phyloP scores from a whole-genome alignment of 2,113 vertebrate species.

The Morone chrysops region DNA sequence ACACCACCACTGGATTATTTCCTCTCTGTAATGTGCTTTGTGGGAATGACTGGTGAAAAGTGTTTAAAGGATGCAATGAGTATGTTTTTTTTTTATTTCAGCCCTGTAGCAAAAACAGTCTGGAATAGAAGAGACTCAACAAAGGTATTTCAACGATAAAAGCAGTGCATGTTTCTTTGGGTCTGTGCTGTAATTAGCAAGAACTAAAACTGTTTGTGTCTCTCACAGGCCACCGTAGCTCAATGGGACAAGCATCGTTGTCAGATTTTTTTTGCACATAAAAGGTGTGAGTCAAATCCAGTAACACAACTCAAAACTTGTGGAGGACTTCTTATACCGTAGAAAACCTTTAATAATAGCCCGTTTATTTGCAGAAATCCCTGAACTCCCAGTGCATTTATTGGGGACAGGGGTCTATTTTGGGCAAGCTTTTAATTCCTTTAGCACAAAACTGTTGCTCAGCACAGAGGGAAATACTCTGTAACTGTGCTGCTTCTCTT shows the following conservation, averaged over 20 bases:
- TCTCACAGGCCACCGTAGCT: conserved; percentile 46
- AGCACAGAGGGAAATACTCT: too few relatives aligned
- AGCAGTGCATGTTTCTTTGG: conserved; percentile 16
- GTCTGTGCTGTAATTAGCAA: conserved; percentile 44
- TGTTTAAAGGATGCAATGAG: conserved; percentile 33
- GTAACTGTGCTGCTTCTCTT: too few relatives aligned
- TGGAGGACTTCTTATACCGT: not conserved
- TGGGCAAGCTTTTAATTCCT: too few relatives aligned
- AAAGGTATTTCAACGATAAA: not conserved
- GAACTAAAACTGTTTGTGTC: conserved; percentile 14
- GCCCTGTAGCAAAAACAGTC: conserved; percentile 34
- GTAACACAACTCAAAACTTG: conserved; percentile 6
- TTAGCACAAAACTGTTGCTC: too few relatives aligned
- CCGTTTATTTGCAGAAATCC: too few relatives aligned
- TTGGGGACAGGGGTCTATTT: too few relatives aligned
- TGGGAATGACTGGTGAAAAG: conserved; percentile 34
- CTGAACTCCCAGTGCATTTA: too few relatives aligned
- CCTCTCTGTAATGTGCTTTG: conserved; percentile 22
- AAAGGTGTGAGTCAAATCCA: conserved; percentile 23
- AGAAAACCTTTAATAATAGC: too few relatives aligned
- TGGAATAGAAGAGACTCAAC: conserved; percentile 26
- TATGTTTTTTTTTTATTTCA: conserved; percentile 34
- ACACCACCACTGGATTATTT: conserved; percentile 47
- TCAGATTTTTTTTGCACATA: conserved; percentile 13
- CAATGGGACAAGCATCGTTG: conserved; percentile 7